Base-by-base conservation (phyloP, 2,888 invertebrate genomes). In the Drosophila quasianomalipes region DNA sequence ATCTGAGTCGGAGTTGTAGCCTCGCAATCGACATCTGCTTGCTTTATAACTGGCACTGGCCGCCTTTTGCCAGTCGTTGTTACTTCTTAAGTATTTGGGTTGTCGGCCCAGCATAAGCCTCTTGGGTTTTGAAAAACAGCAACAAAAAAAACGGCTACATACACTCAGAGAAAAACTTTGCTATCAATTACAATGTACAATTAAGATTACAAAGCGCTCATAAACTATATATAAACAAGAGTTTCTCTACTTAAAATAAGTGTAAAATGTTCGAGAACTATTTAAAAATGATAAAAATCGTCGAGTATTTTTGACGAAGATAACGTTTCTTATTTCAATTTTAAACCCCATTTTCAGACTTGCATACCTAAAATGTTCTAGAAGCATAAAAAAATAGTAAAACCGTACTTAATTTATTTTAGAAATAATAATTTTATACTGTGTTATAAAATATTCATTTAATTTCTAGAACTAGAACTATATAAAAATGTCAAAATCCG, bases 91-190 rank as follows among this genome's bases (percentile, higher is more conserved):
- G 79, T 79, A 82, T 84, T 89, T 84, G 80, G 89, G 72, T 70
- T 89, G 84, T 86, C 76, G 84, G 74, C 65, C 70, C 74, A 58
- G 55, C 82, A 70, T 86, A 85, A 89, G 89, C 87, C 85, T 80
- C 87, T 89, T 85, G 85, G 84, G 84, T 68, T 72, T 79, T 63
- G 28, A 61, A 53, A 68, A 71, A 28, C 28, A 44, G 57, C 44
- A 16, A 14, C 28, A 4, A 9, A 14, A 37, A 28, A 22, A 9
- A 9, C 14, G 14, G 49, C 3, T 6, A 28, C 28, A 28, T 16
- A 39, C 57, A 57, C 57, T 41, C 28, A 14, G 35, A 30, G 57
- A 57, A 55, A 55, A 4, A n/a, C 12, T 0, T 10, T 12, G n/a
- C 6, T 14, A 7, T 26, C 22, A 26, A 12, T 44, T 44, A 22